Percentiles rank a stretch among this genome's conserved stretches.
phyloP scores from a whole-genome alignment of 30 jellyfish, hydroid and myxozoan species.

The Hydractinia echinata region DNA sequence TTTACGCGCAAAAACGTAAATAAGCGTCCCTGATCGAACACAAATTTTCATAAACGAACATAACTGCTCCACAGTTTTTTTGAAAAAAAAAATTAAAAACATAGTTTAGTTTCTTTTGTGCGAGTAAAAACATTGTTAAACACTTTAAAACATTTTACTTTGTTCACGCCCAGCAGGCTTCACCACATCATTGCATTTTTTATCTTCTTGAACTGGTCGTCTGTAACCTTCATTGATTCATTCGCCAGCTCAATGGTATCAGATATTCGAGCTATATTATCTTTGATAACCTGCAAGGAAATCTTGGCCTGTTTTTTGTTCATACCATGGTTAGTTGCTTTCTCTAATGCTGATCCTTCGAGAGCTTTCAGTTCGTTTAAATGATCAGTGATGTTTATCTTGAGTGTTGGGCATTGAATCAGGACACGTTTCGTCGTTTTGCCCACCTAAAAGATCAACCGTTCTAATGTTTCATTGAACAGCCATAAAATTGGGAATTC shows the following conservation, averaged over 20 bases:
- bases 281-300: constrained; percentile 22
- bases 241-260: constrained; percentile 72
- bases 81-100: too few relatives aligned
- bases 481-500: too few relatives aligned
- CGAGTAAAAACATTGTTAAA: not conserved
- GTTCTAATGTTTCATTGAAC: not conserved
- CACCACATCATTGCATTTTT: constrained; percentile 86
- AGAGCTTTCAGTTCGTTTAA: constrained; percentile 35
- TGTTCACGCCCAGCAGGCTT: not conserved
- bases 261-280: constrained; percentile 42
- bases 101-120: too few relatives aligned
- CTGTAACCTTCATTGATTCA: constrained; percentile 78
- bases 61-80: too few relatives aligned
- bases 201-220: constrained; percentile 54
- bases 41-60: too few relatives aligned
- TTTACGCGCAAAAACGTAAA: too few relatives aligned
- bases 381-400: constrained; percentile 47
- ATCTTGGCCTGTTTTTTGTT: constrained; percentile 50
- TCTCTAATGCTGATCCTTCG: constrained; percentile 15
- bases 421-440: constrained; percentile 56
- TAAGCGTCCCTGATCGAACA: too few relatives aligned
- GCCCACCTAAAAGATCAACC: constrained; percentile 45
- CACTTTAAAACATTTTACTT: not conserved
- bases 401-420: constrained; percentile 61
- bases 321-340: constrained; percentile 48